Conservation (phyloP, 92 coral and sea anemone genomes). For the Galaxea fascicularis region DNA sequence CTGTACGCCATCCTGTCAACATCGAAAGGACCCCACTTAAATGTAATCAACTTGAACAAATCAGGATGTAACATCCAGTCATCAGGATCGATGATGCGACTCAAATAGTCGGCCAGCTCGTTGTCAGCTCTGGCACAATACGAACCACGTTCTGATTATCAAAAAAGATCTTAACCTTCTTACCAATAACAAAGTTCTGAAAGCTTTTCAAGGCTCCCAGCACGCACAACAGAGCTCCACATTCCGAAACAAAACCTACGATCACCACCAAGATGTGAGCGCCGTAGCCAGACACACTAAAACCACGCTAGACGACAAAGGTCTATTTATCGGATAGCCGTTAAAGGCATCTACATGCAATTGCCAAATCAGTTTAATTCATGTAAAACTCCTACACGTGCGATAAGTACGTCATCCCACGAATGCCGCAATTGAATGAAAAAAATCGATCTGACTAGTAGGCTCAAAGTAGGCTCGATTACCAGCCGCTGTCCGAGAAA, state of each 20-base stretch:
- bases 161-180: constrained; percentile 53
- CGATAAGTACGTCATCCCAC: neutral
- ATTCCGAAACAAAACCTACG: neutral
- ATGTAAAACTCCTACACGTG: neutral
- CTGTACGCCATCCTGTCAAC: constrained; percentile 47
- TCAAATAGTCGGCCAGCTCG: constrained; percentile 47
- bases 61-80: constrained; percentile 45
- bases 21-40: constrained; percentile 52
- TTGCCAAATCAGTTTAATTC: neutral
- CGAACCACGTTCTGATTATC: constrained; percentile 48
- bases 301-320: neutral
- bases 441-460: too few species aligned
- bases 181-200: neutral
- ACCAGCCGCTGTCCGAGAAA: too few species aligned
- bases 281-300: neutral
- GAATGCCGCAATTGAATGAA: neutral
- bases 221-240: constrained; percentile 21
- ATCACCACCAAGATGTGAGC: neutral
- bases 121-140: constrained; percentile 24
- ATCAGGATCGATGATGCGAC: constrained; percentile 48
- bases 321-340: neutral
- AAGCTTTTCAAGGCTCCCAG: constrained; percentile 22
- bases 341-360: neutral
- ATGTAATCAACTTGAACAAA: constrained; percentile 29
- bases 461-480: too few species aligned